phyloP scores from a whole-genome alignment of 2,113 vertebrate species.

The Labeo rohita region DNA sequence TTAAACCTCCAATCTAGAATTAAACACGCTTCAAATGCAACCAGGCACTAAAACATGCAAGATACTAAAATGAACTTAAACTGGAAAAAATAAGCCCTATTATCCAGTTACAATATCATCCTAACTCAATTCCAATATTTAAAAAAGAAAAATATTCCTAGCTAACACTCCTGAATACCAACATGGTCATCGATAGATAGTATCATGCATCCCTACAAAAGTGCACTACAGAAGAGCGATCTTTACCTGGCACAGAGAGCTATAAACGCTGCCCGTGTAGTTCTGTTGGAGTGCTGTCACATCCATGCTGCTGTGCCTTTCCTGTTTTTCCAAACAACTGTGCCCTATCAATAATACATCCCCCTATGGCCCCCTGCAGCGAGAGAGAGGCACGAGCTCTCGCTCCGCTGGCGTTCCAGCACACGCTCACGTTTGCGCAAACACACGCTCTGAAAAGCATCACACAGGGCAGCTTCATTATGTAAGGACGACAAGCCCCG shows the following conservation, averaged over 20 bases:
- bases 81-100: no score
- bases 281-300: constrained; percentile 70
- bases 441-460: constrained; percentile 55
- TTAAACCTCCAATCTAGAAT: neutral
- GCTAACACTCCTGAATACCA: neutral
- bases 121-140: neutral
- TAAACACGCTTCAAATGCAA: neutral
- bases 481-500: constrained; percentile 69
- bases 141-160: neutral
- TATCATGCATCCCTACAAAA: neutral
- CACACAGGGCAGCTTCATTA: constrained; percentile 66
- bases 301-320: constrained; percentile 70
- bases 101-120: neutral
- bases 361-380: constrained; percentile 41
- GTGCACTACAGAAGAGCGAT: neutral
- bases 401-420: constrained; percentile 21
- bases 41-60: neutral
- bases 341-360: constrained; percentile 54
- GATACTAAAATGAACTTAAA: neutral
- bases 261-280: constrained; percentile 70
- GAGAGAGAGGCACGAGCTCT: constrained; percentile 23
- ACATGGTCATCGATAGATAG: neutral
- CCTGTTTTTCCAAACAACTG: constrained; percentile 38
- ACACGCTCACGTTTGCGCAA: constrained; percentile 46
- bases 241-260: constrained; percentile 74